Percentiles rank a stretch among this genome's conserved stretches.
phyloP scores from a whole-genome alignment of 2,113 vertebrate genomes.

The Pedionomus torquatus region DNA sequence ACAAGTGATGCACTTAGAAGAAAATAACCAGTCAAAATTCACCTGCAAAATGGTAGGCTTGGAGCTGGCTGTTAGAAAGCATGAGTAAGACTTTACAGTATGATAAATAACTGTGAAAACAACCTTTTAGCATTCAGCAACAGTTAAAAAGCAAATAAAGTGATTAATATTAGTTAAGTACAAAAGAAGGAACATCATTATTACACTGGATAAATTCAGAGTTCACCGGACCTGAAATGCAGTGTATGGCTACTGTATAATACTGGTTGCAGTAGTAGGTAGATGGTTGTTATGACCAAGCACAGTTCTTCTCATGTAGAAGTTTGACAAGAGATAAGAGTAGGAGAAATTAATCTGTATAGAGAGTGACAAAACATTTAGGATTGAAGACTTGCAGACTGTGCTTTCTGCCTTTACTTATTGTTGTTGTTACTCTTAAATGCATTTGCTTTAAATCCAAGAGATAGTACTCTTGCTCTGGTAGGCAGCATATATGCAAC shows the following conservation, averaged over 20 bases:
- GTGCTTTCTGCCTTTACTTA: background rate
- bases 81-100: background rate
- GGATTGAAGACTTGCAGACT: background rate
- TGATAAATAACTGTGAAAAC: background rate
- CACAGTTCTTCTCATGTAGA: background rate
- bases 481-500: background rate
- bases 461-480: background rate
- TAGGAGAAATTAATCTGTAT: background rate
- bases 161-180: background rate
- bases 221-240: background rate
- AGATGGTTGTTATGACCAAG: background rate
- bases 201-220: background rate
- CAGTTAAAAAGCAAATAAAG: background rate
- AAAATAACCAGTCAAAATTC: background rate
- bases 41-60: background rate
- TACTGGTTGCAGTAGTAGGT: background rate
- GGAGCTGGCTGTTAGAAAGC: background rate
- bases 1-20: background rate
- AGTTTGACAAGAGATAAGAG: background rate
- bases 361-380: background rate
- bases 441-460: background rate
- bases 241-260: background rate
- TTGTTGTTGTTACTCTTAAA: background rate
- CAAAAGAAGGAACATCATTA: background rate
- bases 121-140: background rate